Percentiles rank a stretch among this genome's conserved stretches.
Conservation (phyloP, 2,797 vertebrate species). For the Acanthiza pusilla region DNA sequence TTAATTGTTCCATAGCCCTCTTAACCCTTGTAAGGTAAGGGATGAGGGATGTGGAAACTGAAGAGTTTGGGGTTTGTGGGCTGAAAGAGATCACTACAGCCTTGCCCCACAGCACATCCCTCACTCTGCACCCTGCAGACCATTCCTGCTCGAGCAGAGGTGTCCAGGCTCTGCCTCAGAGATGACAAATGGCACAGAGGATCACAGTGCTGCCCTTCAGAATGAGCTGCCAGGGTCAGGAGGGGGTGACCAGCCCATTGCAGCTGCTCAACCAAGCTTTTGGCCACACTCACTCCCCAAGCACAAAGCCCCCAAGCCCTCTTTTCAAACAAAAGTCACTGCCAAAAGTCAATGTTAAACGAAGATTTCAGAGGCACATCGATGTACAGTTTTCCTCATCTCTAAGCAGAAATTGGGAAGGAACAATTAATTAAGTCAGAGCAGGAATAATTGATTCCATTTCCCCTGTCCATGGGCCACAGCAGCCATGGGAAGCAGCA, state of each 20-base stretch:
- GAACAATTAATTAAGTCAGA: not conserved
- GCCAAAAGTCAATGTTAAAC: not conserved
- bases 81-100: not conserved
- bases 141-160: too few species aligned
- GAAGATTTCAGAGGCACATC: not conserved
- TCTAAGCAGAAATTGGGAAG: not conserved
- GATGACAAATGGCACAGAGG: not conserved
- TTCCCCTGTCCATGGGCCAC: not conserved
- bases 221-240: not conserved
- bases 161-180: too few species aligned
- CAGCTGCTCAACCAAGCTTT: not conserved
- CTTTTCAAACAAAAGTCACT: not conserved
- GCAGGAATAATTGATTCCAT: not conserved
- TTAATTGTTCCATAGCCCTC: not conserved
- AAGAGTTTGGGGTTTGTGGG: not conserved
- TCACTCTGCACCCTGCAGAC: not conserved
- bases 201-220: not conserved
- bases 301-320: not conserved
- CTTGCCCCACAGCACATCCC: fast-evolving
- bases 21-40: not conserved
- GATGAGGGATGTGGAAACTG: not conserved
- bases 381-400: not conserved
- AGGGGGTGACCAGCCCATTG: not conserved
- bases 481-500: not conserved
- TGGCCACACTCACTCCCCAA: not conserved